Percentiles rank a stretch among this genome's conserved stretches.
Conservation (phyloP, 2,797 vertebrate species). For the Heterohyrax brucei region DNA sequence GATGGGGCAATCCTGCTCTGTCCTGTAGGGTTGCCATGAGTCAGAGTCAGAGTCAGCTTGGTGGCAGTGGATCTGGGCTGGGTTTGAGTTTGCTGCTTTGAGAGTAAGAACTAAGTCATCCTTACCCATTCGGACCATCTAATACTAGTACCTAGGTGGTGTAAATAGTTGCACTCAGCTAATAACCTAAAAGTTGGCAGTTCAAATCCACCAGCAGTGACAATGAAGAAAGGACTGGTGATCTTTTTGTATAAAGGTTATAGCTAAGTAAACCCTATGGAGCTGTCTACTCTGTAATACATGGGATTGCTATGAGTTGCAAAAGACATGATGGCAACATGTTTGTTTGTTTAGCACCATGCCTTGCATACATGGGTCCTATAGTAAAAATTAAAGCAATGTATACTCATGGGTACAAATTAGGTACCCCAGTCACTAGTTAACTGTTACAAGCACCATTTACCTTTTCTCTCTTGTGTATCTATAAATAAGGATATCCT, state of each 20-base stretch:
- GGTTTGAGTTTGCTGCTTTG: not conserved
- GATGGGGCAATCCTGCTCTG: not conserved
- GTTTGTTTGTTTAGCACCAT: not conserved
- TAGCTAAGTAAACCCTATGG: no score
- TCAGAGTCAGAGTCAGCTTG: no score
- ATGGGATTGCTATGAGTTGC: no score
- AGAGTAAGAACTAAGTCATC: not conserved
- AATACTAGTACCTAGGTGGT: not conserved
- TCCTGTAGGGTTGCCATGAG: no score
- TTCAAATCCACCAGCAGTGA: no score
- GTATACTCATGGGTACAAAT: not conserved
- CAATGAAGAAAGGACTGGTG: no score
- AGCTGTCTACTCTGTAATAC: no score
- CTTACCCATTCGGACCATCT: not conserved
- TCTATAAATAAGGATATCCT: conserved; percentile 35
- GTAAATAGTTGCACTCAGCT: no score
- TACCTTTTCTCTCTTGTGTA: not conserved
- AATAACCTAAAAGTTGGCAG: no score
- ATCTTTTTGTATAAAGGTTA: no score
- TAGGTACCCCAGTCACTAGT: not conserved
- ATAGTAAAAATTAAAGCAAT: not conserved
- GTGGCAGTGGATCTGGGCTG: no score
- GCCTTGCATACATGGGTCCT: not conserved
- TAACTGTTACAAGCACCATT: not conserved
- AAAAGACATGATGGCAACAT: not conserved